phyloP scores from a whole-genome alignment of 2,888 invertebrate species.

The Amiota communis region DNA sequence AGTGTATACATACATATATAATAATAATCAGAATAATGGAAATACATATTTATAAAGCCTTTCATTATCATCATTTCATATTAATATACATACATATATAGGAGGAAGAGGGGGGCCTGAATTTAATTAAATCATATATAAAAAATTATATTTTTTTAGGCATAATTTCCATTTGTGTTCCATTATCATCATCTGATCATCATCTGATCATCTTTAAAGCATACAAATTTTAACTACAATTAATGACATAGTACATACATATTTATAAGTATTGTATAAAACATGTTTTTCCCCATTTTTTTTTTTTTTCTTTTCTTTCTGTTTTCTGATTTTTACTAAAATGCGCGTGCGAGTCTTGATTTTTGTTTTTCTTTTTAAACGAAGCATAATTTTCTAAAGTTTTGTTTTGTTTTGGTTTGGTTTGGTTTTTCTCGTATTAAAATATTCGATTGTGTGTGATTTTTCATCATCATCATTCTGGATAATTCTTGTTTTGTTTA shows the following conservation, averaged over 20 bases:
- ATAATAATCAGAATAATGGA: no score
- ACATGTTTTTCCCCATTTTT: neutral
- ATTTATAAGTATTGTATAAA: constrained; percentile 2
- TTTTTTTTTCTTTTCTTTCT: constrained; percentile 7
- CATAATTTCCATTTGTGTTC: no score
- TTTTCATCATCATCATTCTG: neutral
- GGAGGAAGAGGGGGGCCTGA: no score
- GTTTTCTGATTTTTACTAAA: neutral
- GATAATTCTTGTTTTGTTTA: neutral
- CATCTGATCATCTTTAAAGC: no score
- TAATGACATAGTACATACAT: neutral
- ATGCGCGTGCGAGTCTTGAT: constrained; percentile 18
- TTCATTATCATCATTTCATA: no score
- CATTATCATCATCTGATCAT: no score
- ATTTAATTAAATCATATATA: no score
- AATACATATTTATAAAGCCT: no score
- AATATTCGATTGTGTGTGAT: neutral
- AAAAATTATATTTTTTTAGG: no score
- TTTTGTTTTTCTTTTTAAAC: neutral
- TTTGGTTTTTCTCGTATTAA: neutral
- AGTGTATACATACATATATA: no score
- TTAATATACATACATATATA: no score
- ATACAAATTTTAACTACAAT: neutral
- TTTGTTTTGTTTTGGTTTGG: neutral
- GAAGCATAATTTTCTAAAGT: neutral